Evolutionary conservation across 2,797 vertebrate genomes (phyloP), one percentile per base, ranked within the genome.

Genomic region (Lepidocolaptes lacrymiger): DNA sequence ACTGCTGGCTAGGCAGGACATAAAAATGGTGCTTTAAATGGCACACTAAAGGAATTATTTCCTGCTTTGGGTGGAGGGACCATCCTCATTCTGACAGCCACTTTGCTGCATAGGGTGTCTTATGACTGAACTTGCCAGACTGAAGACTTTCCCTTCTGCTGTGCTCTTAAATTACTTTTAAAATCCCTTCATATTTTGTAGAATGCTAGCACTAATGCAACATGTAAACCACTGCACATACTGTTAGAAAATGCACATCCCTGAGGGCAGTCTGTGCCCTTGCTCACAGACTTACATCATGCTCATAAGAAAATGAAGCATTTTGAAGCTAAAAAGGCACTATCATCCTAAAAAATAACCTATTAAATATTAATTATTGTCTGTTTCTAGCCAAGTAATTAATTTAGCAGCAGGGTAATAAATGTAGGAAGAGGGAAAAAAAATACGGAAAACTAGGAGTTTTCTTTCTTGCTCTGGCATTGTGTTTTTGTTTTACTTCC

Each of bases 401-500:
- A 64, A 69, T 83, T 88, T 92, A 87, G 49, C 61, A 92, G 10
- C 15, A 14, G 22, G n/a, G 24, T 77, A 86, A 58, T 86, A 91
- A 89, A 56, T 7, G 3, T 62, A 51, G 44, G 61, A 71, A 77
- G 48, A 76, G 34, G 39, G 39, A 32, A 77, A 68, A 56, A 37
- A 86, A 41, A 8, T 32, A 18, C 32, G 6, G 62, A 79, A 62
- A 91, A n/a, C 48, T 91, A 17, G 32, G 27, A 89, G 30, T 63
- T 95, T 88, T 82, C 85, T 82, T 91, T 96, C 96, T 96, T 97
- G 30, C 71, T 95, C 74, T 93, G 89, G 66, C 79, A 95, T 95
- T 44, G 3, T 97, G 87, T 85, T 97, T 98, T 97, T 96, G 92
- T 95, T 97, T 97, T 91, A 89, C 81, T 97, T 97, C 94, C 96